Evolutionary conservation across 2,888 invertebrate species (phyloP).

Genomic region (Athetis lepigone): DNA sequence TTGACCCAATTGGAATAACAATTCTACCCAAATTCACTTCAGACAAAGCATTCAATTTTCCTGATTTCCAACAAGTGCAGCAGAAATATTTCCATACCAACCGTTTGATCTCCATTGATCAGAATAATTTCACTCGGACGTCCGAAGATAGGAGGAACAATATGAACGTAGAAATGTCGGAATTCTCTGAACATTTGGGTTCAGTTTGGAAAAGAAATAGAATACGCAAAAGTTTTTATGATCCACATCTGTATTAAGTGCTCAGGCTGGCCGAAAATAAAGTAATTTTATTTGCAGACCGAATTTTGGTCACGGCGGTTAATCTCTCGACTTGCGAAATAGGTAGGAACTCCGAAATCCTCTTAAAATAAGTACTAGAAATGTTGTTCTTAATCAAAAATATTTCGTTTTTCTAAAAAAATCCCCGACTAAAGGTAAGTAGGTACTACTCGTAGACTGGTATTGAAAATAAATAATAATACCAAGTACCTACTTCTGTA

Average conservation of each 20-base stretch:
- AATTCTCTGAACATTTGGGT: constrained; percentile 30
- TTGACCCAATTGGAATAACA: constrained; percentile 38
- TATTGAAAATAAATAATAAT: too few species aligned
- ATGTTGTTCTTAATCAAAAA: too few species aligned
- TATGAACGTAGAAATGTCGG: constrained; percentile 46
- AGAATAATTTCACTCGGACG: constrained; percentile 58
- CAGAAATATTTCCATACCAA: constrained; percentile 56
- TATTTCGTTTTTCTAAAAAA: too few species aligned
- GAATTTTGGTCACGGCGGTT: too few species aligned
- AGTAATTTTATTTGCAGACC: too few species aligned
- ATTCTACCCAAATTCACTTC: constrained; percentile 27
- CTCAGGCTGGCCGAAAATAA: too few species aligned
- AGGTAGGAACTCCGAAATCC: too few species aligned
- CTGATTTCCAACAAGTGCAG: constrained; percentile 45
- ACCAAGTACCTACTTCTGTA: too few species aligned
- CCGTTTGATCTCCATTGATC: constrained; percentile 57
- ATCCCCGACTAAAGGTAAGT: too few species aligned
- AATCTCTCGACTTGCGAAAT: too few species aligned
- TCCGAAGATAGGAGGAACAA: constrained; percentile 44
- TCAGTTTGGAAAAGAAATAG: constrained; percentile 5
- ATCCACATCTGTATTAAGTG: constrained; percentile 2
- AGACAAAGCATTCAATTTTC: constrained; percentile 46
- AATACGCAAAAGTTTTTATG: constrained; percentile 26
- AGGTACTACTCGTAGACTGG: too few species aligned
- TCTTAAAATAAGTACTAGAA: too few species aligned